Percentiles rank a stretch among this genome's conserved stretches.
Conservation (phyloP, 2,888 invertebrate genomes). For the Ferdinandea cuprea region DNA sequence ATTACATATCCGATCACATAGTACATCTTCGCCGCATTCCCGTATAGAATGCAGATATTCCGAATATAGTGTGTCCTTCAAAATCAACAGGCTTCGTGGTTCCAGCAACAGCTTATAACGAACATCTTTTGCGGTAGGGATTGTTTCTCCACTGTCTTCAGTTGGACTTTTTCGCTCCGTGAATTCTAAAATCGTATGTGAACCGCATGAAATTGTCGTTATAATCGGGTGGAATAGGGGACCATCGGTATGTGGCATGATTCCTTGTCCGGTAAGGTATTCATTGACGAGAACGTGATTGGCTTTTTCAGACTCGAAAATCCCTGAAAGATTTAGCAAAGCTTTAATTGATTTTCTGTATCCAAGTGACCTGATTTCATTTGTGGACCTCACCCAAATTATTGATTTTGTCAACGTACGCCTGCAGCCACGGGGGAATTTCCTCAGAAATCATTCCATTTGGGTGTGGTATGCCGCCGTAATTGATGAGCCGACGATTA, state of each 20-base stretch:
- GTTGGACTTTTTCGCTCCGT: constrained; percentile 76
- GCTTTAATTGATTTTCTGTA: constrained; percentile 12
- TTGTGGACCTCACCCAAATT: constrained; percentile 84
- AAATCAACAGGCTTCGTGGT: constrained; percentile 93
- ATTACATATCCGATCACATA: constrained; percentile 86
- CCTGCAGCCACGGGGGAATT: constrained; percentile 93
- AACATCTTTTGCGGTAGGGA: constrained; percentile 76
- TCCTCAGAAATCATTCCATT: constrained; percentile 96
- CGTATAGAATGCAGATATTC: constrained; percentile 94
- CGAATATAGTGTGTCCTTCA: constrained; percentile 92
- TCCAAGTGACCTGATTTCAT: constrained; percentile 8
- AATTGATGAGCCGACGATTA: constrained; percentile 97
- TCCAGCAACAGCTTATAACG: constrained; percentile 92
- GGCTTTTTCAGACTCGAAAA: constrained; percentile 88
- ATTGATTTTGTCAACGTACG: constrained; percentile 88
- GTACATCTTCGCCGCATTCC: constrained; percentile 87
- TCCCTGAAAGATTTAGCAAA: constrained; percentile 70
- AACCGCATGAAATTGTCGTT: constrained; percentile 95
- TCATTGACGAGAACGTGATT: constrained; percentile 98
- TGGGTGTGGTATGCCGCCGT: constrained; percentile 96
- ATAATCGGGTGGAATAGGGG: constrained; percentile 96
- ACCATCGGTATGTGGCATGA: constrained; percentile 98
- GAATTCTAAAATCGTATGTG: constrained; percentile 95
- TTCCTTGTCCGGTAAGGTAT: constrained; percentile 96
- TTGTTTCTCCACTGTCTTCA: constrained; percentile 22